A percentile compares a stretch with the other conserved stretches of the same genome.
phyloP scores from a whole-genome alignment of 2,113 vertebrate genomes.

The Burhinus bistriatus region DNA sequence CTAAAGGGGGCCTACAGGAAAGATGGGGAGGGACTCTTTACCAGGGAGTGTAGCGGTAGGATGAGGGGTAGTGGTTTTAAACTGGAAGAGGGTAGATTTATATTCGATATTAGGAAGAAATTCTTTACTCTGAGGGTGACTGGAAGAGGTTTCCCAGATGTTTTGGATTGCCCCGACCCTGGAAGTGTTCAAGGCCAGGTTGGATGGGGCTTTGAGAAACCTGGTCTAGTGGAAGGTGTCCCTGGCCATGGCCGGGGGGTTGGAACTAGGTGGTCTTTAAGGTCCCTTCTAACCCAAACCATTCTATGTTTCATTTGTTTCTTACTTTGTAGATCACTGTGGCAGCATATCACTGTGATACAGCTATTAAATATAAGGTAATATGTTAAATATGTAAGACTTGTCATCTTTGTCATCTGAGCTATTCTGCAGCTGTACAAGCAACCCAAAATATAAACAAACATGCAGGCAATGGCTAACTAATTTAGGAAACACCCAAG shows the following conservation, averaged over 20 bases:
- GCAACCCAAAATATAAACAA: not conserved
- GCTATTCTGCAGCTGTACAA: not conserved
- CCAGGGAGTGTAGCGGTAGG: not conserved
- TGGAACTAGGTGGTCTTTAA: not conserved
- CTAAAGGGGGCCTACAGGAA: not conserved
- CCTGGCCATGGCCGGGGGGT: not conserved
- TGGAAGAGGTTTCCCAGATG: not conserved
- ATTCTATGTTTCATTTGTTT: not conserved
- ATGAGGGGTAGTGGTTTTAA: not conserved
- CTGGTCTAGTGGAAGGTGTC: not conserved
- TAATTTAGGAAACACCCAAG: conserved; percentile 49
- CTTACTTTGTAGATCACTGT: not conserved
- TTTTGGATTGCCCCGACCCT: not conserved
- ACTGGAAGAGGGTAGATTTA: not conserved
- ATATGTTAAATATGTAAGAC: not conserved
- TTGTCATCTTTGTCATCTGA: not conserved
- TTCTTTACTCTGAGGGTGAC: not conserved
- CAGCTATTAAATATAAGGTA: not conserved
- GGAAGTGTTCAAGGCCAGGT: not conserved
- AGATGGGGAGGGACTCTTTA: not conserved
- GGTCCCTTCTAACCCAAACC: too few species aligned
- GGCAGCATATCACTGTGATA: not conserved
- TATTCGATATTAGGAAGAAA: not conserved
- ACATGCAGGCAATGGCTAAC: not conserved
- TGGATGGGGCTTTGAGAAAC: not conserved